phyloP scores from a whole-genome alignment of 2,888 invertebrate genomes.

The Alloplasta piceator region DNA sequence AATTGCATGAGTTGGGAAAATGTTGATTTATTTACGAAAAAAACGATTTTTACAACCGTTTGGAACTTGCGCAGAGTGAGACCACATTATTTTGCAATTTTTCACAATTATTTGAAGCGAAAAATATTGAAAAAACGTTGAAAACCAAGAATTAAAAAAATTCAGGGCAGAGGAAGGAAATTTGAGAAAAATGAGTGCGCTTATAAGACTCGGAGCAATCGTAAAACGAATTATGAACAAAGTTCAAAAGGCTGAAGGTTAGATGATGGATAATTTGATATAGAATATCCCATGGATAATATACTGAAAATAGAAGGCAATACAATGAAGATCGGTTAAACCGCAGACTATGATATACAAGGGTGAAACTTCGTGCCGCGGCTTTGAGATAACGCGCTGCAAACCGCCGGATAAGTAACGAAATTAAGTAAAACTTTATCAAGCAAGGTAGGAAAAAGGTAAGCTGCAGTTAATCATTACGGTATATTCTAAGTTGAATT shows the following conservation, averaged over 20 bases:
- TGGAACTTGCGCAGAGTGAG: too few species aligned
- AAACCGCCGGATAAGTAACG: conserved; percentile 56
- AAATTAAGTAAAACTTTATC: conserved; percentile 59
- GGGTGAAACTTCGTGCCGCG: conserved; percentile 36
- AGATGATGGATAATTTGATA: too few species aligned
- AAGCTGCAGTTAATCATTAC: background rate
- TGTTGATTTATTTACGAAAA: too few species aligned
- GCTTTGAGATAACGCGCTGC: conserved; percentile 53
- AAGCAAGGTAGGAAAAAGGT: conserved; percentile 1
- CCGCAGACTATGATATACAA: conserved; percentile 36
- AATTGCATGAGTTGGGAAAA: too few species aligned
- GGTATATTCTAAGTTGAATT: conserved; percentile 16
- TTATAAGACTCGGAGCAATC: too few species aligned
- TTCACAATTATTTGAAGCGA: too few species aligned
- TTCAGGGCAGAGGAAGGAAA: background rate
- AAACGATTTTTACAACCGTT: too few species aligned
- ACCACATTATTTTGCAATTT: too few species aligned
- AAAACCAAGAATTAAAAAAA: too few species aligned
- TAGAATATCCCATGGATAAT: background rate
- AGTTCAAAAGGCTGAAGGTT: too few species aligned
- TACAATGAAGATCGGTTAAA: conserved; percentile 38
- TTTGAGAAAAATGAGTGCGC: background rate
- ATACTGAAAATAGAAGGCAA: conserved; percentile 14
- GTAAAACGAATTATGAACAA: too few species aligned
- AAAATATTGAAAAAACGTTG: too few species aligned